These are phyloP conservation scores for Philaethria dido DNA, from an alignment of 2,888 invertebrate species.

Conservation along the genomic window DNA sequence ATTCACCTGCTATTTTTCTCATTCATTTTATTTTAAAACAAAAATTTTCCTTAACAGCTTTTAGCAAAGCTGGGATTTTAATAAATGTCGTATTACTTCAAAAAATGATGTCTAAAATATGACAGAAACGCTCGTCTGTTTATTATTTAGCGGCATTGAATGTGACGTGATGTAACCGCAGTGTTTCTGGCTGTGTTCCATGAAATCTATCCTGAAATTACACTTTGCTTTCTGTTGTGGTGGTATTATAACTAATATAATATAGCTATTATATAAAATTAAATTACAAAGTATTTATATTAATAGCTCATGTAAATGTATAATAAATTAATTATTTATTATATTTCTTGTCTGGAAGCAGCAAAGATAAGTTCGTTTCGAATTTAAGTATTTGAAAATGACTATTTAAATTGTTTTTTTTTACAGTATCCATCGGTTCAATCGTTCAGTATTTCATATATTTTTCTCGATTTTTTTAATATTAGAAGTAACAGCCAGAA, in stretches of 20 bases:
- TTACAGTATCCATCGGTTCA: too few relatives aligned
- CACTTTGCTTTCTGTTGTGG: constrained; percentile 22
- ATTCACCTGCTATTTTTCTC: not conserved
- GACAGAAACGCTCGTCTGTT: constrained; percentile 30
- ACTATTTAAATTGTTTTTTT: too few relatives aligned
- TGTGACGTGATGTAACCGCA: constrained; percentile 41
- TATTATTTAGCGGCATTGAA: constrained; percentile 37
- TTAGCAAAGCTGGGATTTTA: constrained; percentile 6
- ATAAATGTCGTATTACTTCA: not conserved
- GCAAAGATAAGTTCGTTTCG: too few relatives aligned
- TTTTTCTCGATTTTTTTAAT: too few relatives aligned
- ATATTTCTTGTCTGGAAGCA: too few relatives aligned
- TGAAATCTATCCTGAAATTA: constrained; percentile 39
- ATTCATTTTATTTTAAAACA: not conserved
- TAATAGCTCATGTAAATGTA: too few relatives aligned
- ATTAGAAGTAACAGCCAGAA: too few relatives aligned
- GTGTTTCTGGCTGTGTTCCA: constrained; percentile 39
- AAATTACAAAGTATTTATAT: not conserved
- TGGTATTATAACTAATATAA: not conserved
- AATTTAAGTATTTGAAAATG: too few relatives aligned
- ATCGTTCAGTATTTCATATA: too few relatives aligned
- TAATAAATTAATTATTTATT: too few relatives aligned
- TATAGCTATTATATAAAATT: not conserved
- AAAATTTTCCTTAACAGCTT: not conserved
- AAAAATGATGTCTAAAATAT: constrained; percentile 22